Conservation (phyloP, 2,888 invertebrate genomes). For the Drosophila kanekoi region DNA sequence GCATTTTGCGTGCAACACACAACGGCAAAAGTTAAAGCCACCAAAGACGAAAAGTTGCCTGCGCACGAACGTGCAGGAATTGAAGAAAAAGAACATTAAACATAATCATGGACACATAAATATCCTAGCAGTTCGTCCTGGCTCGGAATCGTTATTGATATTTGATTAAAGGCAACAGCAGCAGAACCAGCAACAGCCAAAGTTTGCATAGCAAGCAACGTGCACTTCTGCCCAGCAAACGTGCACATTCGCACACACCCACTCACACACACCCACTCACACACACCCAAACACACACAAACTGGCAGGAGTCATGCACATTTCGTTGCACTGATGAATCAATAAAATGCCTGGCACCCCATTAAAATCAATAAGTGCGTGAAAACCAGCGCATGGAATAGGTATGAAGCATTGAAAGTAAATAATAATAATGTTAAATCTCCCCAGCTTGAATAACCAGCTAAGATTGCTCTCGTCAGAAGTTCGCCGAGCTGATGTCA, state of each 20-base stretch:
- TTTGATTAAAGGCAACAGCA: conserved; percentile 59
- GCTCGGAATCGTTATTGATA: conserved; percentile 54
- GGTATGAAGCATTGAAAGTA: background rate
- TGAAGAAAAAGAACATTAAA: conserved; percentile 48
- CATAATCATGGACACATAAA: conserved; percentile 67
- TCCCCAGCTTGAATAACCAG: too few species aligned
- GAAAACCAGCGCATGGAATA: background rate
- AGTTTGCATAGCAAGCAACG: conserved; percentile 68
- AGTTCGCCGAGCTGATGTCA: too few species aligned
- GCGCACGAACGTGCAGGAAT: background rate
- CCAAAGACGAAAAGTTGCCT: conserved; percentile 16
- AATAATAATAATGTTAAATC: background rate
- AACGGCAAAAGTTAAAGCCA: conserved; percentile 46
- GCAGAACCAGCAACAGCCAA: conserved; percentile 34
- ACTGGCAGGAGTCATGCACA: conserved; percentile 10
- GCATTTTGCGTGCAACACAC: conserved; percentile 44
- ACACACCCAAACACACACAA: background rate
- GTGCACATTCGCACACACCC: conserved; percentile 5
- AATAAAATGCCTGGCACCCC: conserved; percentile 46
- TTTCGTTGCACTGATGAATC: conserved; percentile 38
- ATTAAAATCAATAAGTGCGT: conserved; percentile 20
- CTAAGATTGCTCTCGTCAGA: too few species aligned
- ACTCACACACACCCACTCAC: conserved; percentile 7
- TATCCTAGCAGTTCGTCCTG: conserved; percentile 45
- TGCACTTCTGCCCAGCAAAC: conserved; percentile 53